These are phyloP conservation scores for Chelon auratus DNA, from an alignment of 2,797 vertebrate species.

Conservation along the genomic window DNA sequence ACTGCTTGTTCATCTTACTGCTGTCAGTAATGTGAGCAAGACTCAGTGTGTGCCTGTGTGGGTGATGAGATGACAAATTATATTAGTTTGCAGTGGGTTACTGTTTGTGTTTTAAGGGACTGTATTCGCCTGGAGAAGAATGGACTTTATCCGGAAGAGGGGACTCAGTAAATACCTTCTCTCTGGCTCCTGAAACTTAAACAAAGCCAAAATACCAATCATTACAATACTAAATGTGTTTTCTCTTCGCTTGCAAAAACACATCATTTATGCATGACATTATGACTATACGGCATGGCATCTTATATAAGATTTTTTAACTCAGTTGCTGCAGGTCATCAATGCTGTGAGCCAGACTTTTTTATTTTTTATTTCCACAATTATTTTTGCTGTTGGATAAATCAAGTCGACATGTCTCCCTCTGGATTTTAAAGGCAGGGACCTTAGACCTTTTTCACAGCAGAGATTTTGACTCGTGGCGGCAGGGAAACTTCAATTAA, in stretches of 20 bases:
- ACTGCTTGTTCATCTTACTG: constrained; percentile 7
- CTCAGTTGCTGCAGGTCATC: constrained; percentile 6
- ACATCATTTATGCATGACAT: constrained; percentile 9
- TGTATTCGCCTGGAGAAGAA: background rate
- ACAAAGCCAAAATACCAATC: constrained; percentile 11
- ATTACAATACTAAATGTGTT: constrained; percentile 32
- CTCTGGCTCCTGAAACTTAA: background rate
- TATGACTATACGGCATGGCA: background rate
- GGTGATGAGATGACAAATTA: background rate
- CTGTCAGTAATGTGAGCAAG: background rate
- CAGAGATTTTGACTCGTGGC: too few relatives aligned
- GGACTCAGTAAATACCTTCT: background rate
- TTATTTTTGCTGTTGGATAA: constrained; percentile 11
- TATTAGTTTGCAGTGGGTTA: background rate
- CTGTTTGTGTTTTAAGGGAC: background rate
- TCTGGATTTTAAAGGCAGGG: constrained; percentile 28
- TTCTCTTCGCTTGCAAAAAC: constrained; percentile 23
- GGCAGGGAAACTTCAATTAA: too few relatives aligned
- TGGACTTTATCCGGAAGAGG: too few relatives aligned
- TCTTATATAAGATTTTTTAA: constrained; percentile 18
- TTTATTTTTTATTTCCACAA: constrained; percentile 14
- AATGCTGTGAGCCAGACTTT: constrained; percentile 10
- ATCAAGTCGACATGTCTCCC: constrained; percentile 26
- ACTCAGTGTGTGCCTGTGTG: background rate
- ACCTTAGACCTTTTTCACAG: too few relatives aligned